phyloP scores from a whole-genome alignment of 2,888 invertebrate species.

The Gandaritis pyraliata region DNA sequence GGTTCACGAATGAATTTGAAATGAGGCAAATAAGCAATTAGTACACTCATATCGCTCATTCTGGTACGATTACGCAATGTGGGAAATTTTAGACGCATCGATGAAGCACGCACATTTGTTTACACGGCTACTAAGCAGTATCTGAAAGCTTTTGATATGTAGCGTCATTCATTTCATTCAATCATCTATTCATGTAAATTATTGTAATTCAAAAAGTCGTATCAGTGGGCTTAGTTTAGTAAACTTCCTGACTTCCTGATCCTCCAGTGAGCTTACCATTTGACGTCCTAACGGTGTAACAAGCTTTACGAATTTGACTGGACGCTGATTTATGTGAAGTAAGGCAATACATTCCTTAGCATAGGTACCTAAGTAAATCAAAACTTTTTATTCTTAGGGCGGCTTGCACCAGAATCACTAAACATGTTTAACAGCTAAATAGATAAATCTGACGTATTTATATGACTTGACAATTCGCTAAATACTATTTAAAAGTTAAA shows the following conservation, averaged over 20 bases:
- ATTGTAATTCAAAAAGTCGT: constrained; percentile 13
- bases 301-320: neutral
- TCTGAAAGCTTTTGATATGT: constrained; percentile 36
- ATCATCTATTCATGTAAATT: constrained; percentile 35
- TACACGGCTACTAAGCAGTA: constrained; percentile 16
- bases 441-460: no score
- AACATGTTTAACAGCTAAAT: no score
- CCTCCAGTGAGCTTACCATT: neutral
- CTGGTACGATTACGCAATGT: constrained; percentile 71
- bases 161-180: constrained; percentile 41
- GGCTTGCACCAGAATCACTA: no score
- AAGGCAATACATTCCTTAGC: no score
- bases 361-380: no score
- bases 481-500: no score
- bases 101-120: constrained; percentile 46
- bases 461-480: no score
- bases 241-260: neutral
- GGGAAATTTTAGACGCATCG: constrained; percentile 67
- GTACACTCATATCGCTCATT: constrained; percentile 58
- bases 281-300: neutral
- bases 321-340: constrained; percentile 55
- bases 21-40: constrained; percentile 82
- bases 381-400: no score
- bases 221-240: neutral
- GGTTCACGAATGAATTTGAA: constrained; percentile 68